Evolutionary conservation across 2,113 vertebrate species (phyloP).

Genomic region (Rhinolophus sinicus): DNA sequence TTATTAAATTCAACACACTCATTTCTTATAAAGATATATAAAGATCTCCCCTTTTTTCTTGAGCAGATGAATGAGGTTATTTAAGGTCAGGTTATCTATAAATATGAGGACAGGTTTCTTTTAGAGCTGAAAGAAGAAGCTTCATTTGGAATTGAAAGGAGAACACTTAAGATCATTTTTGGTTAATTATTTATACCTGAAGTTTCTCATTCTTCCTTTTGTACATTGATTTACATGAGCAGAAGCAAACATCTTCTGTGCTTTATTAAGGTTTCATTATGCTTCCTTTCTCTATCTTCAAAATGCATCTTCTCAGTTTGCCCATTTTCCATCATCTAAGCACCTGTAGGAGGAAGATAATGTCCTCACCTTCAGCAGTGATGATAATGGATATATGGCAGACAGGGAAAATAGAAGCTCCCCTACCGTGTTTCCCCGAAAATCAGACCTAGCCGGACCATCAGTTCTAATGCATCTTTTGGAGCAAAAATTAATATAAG

Average conservation of each 20-base stretch:
- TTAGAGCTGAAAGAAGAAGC: conserved; percentile 48
- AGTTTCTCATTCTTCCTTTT: conserved; percentile 58
- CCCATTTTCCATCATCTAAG: conserved; percentile 57
- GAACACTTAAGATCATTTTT: conserved; percentile 68
- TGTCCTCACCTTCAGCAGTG: background rate
- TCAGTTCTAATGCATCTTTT: no score
- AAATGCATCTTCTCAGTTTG: conserved; percentile 38
- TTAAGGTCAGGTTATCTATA: conserved; percentile 62
- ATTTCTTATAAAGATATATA: conserved; percentile 27
- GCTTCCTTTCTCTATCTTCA: conserved; percentile 29
- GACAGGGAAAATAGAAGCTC: conserved; percentile 7
- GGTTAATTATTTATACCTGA: conserved; percentile 77
- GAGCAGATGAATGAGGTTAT: conserved; percentile 35
- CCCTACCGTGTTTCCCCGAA: background rate
- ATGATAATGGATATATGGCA: background rate
- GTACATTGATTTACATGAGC: conserved; percentile 61
- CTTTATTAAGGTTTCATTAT: conserved; percentile 62
- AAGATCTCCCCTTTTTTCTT: background rate
- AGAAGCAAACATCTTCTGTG: conserved; percentile 36
- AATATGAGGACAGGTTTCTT: conserved; percentile 56
- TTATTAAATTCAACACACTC: background rate
- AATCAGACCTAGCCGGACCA: no score
- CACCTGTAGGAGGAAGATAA: conserved; percentile 35
- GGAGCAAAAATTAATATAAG: no score
- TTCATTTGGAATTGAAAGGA: conserved; percentile 46